Conservation (phyloP, 2,113 vertebrate genomes). For the Plecturocebus donacophilus region DNA sequence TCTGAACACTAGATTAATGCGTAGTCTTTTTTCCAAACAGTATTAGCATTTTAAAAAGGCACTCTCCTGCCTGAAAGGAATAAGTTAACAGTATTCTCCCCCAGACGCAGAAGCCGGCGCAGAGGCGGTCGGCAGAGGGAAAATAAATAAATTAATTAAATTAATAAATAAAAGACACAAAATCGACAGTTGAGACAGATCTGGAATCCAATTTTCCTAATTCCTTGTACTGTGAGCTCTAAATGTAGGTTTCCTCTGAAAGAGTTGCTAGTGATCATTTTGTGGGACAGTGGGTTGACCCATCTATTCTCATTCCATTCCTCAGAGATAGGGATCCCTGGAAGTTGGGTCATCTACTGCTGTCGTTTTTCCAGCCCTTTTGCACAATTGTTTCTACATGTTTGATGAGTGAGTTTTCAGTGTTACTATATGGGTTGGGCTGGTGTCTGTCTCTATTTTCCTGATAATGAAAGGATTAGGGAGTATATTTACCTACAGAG, state of each 20-base stretch:
- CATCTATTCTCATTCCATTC: neutral
- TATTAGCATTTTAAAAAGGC: neutral
- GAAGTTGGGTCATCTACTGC: neutral
- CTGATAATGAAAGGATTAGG: neutral
- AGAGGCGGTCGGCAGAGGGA: no score
- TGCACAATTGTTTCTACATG: conserved; percentile 15
- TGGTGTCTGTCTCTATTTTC: neutral
- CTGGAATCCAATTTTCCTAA: conserved; percentile 24
- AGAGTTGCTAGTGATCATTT: neutral
- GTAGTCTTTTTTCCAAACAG: conserved; percentile 6
- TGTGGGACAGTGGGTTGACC: neutral
- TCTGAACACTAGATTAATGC: conserved; percentile 12
- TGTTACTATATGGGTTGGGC: neutral
- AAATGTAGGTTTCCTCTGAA: neutral
- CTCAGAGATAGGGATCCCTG: neutral
- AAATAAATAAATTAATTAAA: no score
- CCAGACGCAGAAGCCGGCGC: neutral
- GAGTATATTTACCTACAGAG: neutral
- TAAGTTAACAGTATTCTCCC: neutral
- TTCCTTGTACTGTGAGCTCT: neutral
- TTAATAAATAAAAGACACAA: neutral
- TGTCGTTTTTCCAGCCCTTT: neutral
- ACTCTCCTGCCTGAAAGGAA: neutral
- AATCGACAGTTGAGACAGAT: neutral
- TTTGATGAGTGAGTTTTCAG: conserved; percentile 31